Evolutionary conservation across 92 coral and sea anemone genomes (phyloP).

Genomic region (Epizoanthus scotinus): DNA sequence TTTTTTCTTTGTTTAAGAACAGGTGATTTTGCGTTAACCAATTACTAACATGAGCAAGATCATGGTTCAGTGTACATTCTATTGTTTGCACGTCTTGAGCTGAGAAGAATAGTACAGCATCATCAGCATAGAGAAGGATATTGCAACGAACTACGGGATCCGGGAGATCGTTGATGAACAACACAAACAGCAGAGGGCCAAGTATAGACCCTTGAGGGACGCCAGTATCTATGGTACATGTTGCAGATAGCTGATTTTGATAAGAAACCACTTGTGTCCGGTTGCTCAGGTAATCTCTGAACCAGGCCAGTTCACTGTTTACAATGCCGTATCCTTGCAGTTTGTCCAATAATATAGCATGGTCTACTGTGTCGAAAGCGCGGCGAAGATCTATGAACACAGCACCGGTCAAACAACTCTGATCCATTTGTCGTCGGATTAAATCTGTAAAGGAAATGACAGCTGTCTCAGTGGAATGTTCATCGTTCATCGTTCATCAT

Average conservation of each 20-base stretch:
- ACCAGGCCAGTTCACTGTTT: constrained; percentile 35
- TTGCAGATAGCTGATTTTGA: neutral
- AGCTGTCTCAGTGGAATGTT: too few relatives aligned
- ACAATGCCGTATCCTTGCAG: constrained; percentile 27
- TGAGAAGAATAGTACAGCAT: constrained; percentile 13
- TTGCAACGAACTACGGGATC: neutral
- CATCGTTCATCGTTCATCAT: too few relatives aligned
- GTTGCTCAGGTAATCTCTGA: constrained; percentile 17
- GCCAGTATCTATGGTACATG: neutral
- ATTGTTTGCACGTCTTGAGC: constrained; percentile 11
- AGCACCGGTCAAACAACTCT: too few relatives aligned
- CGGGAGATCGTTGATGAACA: constrained; percentile 4
- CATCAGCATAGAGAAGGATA: constrained; percentile 1
- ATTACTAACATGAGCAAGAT: constrained; percentile 19
- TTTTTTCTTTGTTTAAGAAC: too few relatives aligned
- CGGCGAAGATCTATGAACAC: constrained; percentile 68
- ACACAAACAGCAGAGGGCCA: neutral
- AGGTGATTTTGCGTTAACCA: constrained; percentile 15
- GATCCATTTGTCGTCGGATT: too few relatives aligned
- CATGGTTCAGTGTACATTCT: constrained; percentile 8
- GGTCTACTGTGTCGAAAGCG: constrained; percentile 58
- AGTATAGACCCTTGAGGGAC: constrained; percentile 11
- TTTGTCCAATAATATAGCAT: constrained; percentile 42
- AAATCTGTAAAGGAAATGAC: too few relatives aligned
- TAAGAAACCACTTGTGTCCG: neutral